A percentile compares a stretch with the other conserved stretches of the same genome.
phyloP scores from a whole-genome alignment of 2,888 invertebrate genomes.

The Dicycla oo region DNA sequence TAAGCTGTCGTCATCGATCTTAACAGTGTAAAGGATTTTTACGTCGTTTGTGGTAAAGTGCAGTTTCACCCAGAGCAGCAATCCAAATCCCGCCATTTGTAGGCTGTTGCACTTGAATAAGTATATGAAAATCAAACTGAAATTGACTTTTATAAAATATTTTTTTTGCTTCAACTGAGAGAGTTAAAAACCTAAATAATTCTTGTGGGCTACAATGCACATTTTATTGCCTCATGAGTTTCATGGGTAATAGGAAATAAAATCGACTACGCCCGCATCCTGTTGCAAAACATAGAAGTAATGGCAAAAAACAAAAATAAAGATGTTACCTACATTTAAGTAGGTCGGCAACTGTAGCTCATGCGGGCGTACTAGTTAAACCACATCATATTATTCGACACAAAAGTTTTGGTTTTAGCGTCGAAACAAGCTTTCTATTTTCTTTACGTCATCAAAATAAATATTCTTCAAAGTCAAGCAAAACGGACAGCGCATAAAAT shows the following conservation, averaged over 20 bases:
- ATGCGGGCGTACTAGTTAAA: neutral
- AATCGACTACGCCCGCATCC: neutral
- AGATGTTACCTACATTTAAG: conserved; percentile 1
- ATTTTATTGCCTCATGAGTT: neutral
- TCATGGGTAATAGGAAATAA: neutral
- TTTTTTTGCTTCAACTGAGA: neutral
- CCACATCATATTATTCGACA: neutral
- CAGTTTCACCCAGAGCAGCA: neutral
- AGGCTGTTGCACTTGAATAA: neutral
- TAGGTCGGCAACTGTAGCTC: neutral
- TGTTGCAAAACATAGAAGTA: neutral
- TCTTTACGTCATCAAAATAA: neutral
- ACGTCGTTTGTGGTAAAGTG: neutral
- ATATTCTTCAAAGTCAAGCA: neutral
- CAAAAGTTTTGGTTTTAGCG: neutral
- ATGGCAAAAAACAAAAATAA: neutral
- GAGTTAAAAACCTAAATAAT: neutral
- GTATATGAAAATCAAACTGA: neutral
- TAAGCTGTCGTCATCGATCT: conserved; percentile 38
- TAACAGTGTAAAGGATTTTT: conserved; percentile 17
- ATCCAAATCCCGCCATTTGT: neutral
- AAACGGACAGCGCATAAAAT: neutral
- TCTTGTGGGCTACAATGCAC: neutral
- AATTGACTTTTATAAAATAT: neutral
- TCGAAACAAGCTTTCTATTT: neutral